A percentile compares a stretch with the other conserved stretches of the same genome.
Conservation (phyloP, 2,113 vertebrate genomes). For the Trachemys scripta region DNA sequence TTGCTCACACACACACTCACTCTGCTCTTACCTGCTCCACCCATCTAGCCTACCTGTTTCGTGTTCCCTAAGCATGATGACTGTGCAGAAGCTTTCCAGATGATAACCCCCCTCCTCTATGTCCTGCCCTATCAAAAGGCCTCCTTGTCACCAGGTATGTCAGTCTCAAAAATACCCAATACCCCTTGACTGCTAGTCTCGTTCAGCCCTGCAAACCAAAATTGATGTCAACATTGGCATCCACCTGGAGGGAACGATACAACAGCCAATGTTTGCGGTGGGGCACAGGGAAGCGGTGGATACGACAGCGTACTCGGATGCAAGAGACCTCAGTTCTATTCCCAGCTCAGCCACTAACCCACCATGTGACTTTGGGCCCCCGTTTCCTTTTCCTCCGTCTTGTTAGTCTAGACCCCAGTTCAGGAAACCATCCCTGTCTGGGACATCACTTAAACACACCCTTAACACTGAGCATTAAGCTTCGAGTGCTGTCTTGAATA, state of each 20-base stretch:
- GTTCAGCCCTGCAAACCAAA: background rate
- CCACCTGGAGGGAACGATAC: background rate
- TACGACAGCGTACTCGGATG: background rate
- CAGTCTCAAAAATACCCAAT: background rate
- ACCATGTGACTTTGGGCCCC: background rate
- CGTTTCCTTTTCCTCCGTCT: background rate
- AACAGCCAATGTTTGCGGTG: background rate
- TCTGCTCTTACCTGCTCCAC: background rate
- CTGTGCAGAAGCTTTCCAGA: background rate
- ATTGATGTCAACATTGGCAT: background rate
- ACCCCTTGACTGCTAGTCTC: background rate
- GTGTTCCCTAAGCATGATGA: background rate
- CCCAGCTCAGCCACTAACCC: background rate
- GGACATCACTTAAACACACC: background rate
- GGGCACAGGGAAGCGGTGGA: background rate
- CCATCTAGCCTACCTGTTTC: background rate
- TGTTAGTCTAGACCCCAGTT: background rate
- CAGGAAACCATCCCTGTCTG: background rate
- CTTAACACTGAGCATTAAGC: background rate
- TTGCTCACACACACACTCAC: background rate
- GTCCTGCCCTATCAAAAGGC: background rate
- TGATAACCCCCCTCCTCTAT: background rate
- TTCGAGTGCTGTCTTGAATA: background rate
- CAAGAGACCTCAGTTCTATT: background rate
- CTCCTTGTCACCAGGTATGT: background rate